Conservation (phyloP, 1,140 invertebrate species). For the Drosophila sulfurigaster region DNA sequence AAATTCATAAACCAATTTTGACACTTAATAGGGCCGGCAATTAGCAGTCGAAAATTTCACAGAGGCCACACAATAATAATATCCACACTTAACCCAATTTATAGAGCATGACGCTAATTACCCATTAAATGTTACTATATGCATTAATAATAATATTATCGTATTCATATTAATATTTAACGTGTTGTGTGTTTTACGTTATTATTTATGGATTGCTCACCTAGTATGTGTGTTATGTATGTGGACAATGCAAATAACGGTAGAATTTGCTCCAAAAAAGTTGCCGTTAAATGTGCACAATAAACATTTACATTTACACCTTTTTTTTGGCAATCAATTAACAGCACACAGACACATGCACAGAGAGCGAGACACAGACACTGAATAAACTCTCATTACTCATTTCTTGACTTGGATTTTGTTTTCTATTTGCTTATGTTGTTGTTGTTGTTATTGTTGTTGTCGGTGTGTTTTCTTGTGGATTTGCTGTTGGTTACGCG, state of each 20-base stretch:
- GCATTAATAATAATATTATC: slow-evolving; percentile 11
- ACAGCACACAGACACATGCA: slow-evolving; percentile 40
- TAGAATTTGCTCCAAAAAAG: slow-evolving; percentile 53
- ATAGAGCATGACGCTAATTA: slow-evolving; percentile 78
- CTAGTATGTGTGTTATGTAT: slow-evolving; percentile 26
- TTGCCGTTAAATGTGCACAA: slow-evolving; percentile 65
- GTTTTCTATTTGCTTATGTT: slow-evolving; percentile 41
- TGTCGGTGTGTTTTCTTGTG: slow-evolving; percentile 28
- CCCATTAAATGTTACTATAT: slow-evolving; percentile 55
- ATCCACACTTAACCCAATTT: slow-evolving; percentile 76
- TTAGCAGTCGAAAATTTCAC: slow-evolving; percentile 31
- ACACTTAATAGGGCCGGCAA: slow-evolving; percentile 19
- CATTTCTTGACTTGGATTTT: slow-evolving; percentile 53
- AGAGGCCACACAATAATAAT: slow-evolving; percentile 50
- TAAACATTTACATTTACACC: slow-evolving; percentile 51
- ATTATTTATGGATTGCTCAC: slow-evolving; percentile 57
- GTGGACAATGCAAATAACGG: slow-evolving; percentile 40
- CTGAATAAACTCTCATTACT: slow-evolving; percentile 46
- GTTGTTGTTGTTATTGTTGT: slow-evolving; percentile 18
- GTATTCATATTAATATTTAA: slow-evolving; percentile 20
- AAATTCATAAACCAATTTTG: slow-evolving; percentile 31
- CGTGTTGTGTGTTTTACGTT: slow-evolving; percentile 27
- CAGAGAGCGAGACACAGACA: background rate
- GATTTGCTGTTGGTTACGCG: slow-evolving; percentile 45
- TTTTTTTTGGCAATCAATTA: slow-evolving; percentile 70